Evolutionary conservation across 2,113 vertebrate genomes (phyloP).

Genomic region (Dissostichus mawsoni): DNA sequence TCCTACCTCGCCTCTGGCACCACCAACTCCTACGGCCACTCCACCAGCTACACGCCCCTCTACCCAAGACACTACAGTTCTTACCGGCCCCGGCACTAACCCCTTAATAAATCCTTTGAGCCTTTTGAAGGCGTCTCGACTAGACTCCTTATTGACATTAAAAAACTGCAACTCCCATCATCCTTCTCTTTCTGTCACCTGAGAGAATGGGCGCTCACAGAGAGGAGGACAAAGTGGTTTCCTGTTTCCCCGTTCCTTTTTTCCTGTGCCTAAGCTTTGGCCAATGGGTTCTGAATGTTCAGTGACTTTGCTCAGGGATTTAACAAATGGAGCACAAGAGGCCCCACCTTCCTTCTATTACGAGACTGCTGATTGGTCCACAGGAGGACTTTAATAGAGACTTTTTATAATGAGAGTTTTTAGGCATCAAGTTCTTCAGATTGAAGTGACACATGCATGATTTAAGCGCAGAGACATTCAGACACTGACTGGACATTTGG

Average conservation of each 20-base stretch:
- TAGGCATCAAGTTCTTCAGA: constrained; percentile 58
- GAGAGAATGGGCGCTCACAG: constrained; percentile 67
- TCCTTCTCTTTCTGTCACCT: constrained; percentile 41
- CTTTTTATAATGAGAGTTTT: constrained; percentile 59
- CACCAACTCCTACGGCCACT: constrained; percentile 71
- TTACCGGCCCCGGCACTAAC: constrained; percentile 79
- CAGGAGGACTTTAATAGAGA: constrained; percentile 56
- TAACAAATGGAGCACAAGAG: constrained; percentile 82
- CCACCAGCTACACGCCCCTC: constrained; percentile 73
- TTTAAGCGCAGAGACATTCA: constrained; percentile 34
- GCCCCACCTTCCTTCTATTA: constrained; percentile 68
- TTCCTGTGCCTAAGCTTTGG: constrained; percentile 74
- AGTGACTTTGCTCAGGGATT: constrained; percentile 85
- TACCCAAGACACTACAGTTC: constrained; percentile 79
- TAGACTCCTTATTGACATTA: constrained; percentile 28
- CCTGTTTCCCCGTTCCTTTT: constrained; percentile 59
- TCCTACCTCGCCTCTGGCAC: constrained; percentile 54
- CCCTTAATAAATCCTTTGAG: constrained; percentile 14
- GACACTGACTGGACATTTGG: constrained; percentile 37
- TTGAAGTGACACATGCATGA: constrained; percentile 56
- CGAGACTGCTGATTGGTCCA: constrained; percentile 73
- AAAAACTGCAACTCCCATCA: constrained; percentile 46
- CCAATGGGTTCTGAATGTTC: constrained; percentile 68
- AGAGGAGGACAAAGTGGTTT: constrained; percentile 81
- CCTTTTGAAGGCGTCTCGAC: constrained; percentile 36